Evolutionary conservation across 2,113 vertebrate species (phyloP), one percentile per base, ranked within the genome.

Genomic region (Datnioides undecimradiatus): DNA sequence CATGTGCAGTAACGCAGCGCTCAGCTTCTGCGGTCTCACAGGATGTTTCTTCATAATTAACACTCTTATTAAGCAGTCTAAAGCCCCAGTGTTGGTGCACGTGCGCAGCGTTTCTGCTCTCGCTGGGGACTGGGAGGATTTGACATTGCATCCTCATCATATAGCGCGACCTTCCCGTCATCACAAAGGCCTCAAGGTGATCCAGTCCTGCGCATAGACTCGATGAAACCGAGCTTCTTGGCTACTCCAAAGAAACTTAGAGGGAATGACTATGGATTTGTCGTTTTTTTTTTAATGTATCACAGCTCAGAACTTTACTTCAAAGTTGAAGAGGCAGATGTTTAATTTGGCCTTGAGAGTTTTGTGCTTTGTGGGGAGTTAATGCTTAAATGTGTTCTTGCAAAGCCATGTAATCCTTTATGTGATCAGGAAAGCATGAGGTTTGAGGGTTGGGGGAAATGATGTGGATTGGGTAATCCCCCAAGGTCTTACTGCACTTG

Each of bases 401-500:
- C 82, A 86, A 89, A 87, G 80, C 86, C 83, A 41, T 82, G 83
- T 92, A 92, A 93, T 93, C 92, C 90, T 85, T 89, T 86, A 85
- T 91, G 90, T 91, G 90, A 93, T 88, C 87, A 80, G 72, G 67
- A 92, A 72, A 73, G 88, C 87, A 79, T 89, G 79, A 90, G 90
- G 89, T 86, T 87, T 85, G 87, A 89, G 85, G 85, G 65, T 70
- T 88, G 87, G 86, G 75, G 85, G 88, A 85, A 89, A 89, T 84
- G 54, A 91, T 90, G 91, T 89, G 88, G 87, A 91, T 84, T 90
- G 85, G 76, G 70, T 93, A 93, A 95, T 93, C 89, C 91, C 86
- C 88, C 59, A 62, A 90, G 92, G 87, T 91, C 83, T 91, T 88
- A 87, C 88, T 89, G 82, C 83, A 82, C 83, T 88, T 67, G 71